These are phyloP conservation scores for Aplochiton taeniatus DNA, from an alignment of 2,797 vertebrate species.

Conservation along the genomic window DNA sequence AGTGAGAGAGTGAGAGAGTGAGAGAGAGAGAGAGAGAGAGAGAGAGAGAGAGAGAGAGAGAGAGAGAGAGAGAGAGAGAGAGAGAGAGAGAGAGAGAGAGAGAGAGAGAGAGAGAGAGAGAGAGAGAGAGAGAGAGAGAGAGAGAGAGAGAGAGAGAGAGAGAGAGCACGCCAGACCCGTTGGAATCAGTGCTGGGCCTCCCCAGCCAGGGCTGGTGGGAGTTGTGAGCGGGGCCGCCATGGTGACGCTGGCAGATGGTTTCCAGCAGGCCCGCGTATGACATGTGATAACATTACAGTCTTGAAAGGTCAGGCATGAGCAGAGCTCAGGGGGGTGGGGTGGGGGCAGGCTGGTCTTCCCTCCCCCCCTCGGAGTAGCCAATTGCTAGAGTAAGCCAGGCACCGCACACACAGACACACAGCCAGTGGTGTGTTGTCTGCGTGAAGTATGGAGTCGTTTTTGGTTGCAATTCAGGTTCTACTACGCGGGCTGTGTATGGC, in stretches of 20 bases:
- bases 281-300: conserved; percentile 76
- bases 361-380: too few relatives aligned
- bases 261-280: conserved; percentile 72
- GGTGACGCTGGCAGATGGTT: conserved; percentile 74
- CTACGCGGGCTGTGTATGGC: too few relatives aligned
- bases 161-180: conserved; percentile 53
- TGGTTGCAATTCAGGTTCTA: neutral
- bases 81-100: conserved; percentile 12
- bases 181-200: conserved; percentile 48
- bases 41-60: conserved; percentile 49
- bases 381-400: too few relatives aligned
- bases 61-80: conserved; percentile 13
- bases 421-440: neutral
- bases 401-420: conserved; percentile 5
- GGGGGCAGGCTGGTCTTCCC: conserved; percentile 30
- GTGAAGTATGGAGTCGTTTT: conserved; percentile 18
- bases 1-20: conserved; percentile 26
- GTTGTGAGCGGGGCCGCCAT: conserved; percentile 43
- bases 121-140: neutral
- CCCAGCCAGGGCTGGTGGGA: neutral
- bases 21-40: conserved; percentile 42
- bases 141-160: conserved; percentile 39
- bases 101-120: conserved; percentile 49
- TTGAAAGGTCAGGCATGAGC: conserved; percentile 74
- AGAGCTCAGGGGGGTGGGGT: conserved; percentile 32